Evolutionary conservation across 53 echinoderm and acorn worm species (phyloP), one percentile per base, ranked within the genome.

Genomic region (Holothuria leucospilota): DNA sequence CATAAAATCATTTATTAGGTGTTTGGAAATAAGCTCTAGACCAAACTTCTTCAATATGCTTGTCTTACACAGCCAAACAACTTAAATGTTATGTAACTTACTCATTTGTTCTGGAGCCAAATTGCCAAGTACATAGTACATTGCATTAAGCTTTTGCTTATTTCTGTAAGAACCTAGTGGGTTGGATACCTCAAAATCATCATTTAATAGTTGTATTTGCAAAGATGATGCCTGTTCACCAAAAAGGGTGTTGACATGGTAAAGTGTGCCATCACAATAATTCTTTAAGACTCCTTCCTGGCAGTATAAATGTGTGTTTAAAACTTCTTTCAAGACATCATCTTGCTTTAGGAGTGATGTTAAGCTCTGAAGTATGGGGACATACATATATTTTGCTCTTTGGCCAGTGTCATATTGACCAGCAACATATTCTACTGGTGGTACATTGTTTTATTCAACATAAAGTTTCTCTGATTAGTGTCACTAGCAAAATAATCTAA

Each of bases 71-170:
- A 69, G 29, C 69, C 27, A 69, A 69, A 69, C 69, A 30, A 69
- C 38, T 69, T 69, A 34, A 69, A 69, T 69, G 69, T 69, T 69
- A 77, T 77, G 77, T 77, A 77, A 77, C 77, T 77, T 46, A 42
- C 77, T 77, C 53, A 52, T 77, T 51, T 42, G 49, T 77, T 77
- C 29, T 53, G 78, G 13, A 78, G 25, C 25, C 12, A 78, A 27
- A 29, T 59, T 56, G 5, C 58, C 78, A 15, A 78, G 56, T 13
- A 26, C 56, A 53, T 23, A 78, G 29, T 78, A 78, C 58, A 78
- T 56, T 9, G 78, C 58, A 78, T 56, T 56, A 11, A 78, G n/a
- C 46, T 78, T 78, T 23, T 78, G 78, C 29, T 46, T 77, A 13
- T 78, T 78, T 3, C 25, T 53, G 29, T 25, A 56, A 13, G 78